Conservation (phyloP, 2,888 invertebrate genomes). For the Dicycla oo region DNA sequence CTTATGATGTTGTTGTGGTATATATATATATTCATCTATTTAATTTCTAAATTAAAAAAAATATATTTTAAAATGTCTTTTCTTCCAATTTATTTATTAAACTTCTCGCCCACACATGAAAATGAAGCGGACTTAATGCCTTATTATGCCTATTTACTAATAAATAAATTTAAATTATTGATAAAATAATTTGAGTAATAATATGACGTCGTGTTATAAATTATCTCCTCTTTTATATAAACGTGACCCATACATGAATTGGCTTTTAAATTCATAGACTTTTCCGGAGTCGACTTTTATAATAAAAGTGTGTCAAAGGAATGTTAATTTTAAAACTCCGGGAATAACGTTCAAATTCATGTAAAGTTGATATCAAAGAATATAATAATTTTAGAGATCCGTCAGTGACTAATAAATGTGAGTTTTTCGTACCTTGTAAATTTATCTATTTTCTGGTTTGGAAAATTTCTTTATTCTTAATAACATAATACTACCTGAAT, state of each 20-base stretch:
- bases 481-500: too few relatives aligned
- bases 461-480: not conserved
- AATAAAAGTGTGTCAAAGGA: conserved; percentile 25
- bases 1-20: too few relatives aligned
- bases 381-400: conserved; percentile 47
- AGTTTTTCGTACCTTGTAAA: not conserved
- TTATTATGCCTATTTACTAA: not conserved
- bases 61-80: not conserved
- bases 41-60: too few relatives aligned
- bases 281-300: conserved; percentile 70
- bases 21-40: too few relatives aligned
- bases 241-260: conserved; percentile 46
- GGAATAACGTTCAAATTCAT: conserved; percentile 44
- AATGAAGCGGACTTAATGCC: too few relatives aligned
- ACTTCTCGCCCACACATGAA: too few relatives aligned
- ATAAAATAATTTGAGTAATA: conserved; percentile 38
- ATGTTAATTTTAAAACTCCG: conserved; percentile 18
- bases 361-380: conserved; percentile 45
- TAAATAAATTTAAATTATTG: too few relatives aligned
- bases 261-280: conserved; percentile 61
- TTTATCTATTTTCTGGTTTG: not conserved
- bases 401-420: not conserved
- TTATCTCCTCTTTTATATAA: conserved; percentile 32
- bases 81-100: too few relatives aligned
- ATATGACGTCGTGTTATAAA: conserved; percentile 6